phyloP scores from a whole-genome alignment of 2,113 vertebrate species.

The Pardalotus punctatus region DNA sequence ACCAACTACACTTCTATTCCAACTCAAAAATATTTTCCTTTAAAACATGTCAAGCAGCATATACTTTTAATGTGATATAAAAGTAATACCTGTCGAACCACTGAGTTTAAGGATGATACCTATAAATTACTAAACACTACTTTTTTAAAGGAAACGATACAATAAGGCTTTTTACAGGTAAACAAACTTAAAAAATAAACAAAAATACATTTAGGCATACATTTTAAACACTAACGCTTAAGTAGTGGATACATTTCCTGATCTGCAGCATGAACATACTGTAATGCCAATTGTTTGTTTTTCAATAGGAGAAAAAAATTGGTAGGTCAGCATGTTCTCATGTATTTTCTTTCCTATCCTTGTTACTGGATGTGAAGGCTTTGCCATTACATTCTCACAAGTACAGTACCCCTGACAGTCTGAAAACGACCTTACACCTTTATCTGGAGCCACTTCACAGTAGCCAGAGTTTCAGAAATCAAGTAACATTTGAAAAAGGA shows the following conservation, averaged over 20 bases:
- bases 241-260: conserved; percentile 30
- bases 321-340: conserved; percentile 12
- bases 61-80: conserved; percentile 57
- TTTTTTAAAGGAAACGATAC: conserved; percentile 49
- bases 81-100: conserved; percentile 62
- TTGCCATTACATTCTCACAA: conserved; percentile 10
- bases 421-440: conserved; percentile 9
- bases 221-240: conserved; percentile 41
- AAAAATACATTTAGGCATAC: conserved; percentile 61
- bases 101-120: conserved; percentile 40
- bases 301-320: not conserved
- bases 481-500: not conserved
- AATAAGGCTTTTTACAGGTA: conserved; percentile 66
- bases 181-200: conserved; percentile 63
- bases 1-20: conserved; percentile 42
- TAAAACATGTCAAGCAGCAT: conserved; percentile 69
- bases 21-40: conserved; percentile 64
- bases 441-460: not conserved
- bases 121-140: conserved; percentile 52
- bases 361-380: not conserved
- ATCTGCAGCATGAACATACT: conserved; percentile 32
- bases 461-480: not conserved
- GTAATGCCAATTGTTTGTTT: conserved; percentile 25
- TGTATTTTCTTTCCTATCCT: not conserved
- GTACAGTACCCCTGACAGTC: not conserved